Conservation (phyloP, 1,140 invertebrate genomes). For the Papilio dardanus region DNA sequence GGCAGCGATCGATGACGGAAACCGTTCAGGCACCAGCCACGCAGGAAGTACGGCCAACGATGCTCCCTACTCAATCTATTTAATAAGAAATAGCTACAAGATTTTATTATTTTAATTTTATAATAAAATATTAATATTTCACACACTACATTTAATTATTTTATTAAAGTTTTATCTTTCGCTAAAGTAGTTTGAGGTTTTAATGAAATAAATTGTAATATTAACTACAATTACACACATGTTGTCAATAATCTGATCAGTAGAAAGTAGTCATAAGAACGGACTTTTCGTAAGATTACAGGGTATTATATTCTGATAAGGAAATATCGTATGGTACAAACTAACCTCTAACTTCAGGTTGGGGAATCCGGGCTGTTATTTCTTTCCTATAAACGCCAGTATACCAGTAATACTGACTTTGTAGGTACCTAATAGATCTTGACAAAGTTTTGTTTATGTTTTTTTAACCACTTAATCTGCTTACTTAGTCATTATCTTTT, state of each 20-base stretch:
- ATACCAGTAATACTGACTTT: not conserved
- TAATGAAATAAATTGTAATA: too few relatives aligned
- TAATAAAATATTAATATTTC: slow-evolving; percentile 1
- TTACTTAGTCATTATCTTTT: too few relatives aligned
- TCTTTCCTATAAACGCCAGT: not conserved
- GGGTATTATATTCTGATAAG: slow-evolving; percentile 10
- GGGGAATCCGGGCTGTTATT: not conserved
- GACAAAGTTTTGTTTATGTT: not conserved
- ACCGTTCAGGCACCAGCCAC: slow-evolving; percentile 45
- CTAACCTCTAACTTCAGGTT: not conserved
- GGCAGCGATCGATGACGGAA: slow-evolving; percentile 59
- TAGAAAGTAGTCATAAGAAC: not conserved
- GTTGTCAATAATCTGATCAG: not conserved
- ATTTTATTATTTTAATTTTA: slow-evolving; percentile 28
- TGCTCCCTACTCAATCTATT: slow-evolving; percentile 49
- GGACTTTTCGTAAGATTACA: not conserved
- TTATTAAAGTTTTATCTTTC: too few relatives aligned
- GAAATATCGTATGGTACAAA: slow-evolving; percentile 11
- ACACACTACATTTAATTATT: too few relatives aligned
- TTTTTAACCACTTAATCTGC: not conserved
- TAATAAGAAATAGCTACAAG: slow-evolving; percentile 37
- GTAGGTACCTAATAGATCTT: not conserved
- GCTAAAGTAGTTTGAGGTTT: too few relatives aligned
- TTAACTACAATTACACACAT: too few relatives aligned
- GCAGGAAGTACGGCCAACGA: slow-evolving; percentile 55